phyloP scores from a whole-genome alignment of 2,888 invertebrate genomes.

The Dascillus cervinus region DNA sequence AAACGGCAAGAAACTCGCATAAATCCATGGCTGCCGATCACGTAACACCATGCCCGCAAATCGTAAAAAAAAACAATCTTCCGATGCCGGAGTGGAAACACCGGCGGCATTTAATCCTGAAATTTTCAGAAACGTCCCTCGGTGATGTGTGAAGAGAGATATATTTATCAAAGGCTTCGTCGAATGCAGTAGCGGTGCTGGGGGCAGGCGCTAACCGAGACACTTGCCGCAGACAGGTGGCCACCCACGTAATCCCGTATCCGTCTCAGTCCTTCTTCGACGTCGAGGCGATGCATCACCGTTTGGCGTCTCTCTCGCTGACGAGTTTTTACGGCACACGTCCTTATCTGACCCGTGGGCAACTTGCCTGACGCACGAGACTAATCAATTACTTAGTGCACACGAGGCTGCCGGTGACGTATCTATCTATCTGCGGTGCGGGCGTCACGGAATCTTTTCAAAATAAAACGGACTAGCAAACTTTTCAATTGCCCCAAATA shows the following conservation, averaged over 20 bases:
- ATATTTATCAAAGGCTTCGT: constrained; percentile 32
- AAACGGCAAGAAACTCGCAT: constrained; percentile 14
- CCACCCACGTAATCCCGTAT: constrained; percentile 33
- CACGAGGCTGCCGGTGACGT: constrained; percentile 19
- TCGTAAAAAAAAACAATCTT: constrained; percentile 12
- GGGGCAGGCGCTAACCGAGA: constrained; percentile 39
- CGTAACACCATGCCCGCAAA: constrained; percentile 10
- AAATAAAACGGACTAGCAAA: too few species aligned
- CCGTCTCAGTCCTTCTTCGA: constrained; percentile 13
- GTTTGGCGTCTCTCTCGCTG: constrained; percentile 13
- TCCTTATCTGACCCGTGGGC: constrained; percentile 26
- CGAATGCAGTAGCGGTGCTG: constrained; percentile 14
- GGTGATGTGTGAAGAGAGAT: constrained; percentile 25
- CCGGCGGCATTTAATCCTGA: too few species aligned
- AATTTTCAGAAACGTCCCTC: too few species aligned
- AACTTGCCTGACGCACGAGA: constrained; percentile 26
- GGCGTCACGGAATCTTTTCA: too few species aligned
- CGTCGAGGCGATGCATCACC: constrained; percentile 8
- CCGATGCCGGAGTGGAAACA: too few species aligned
- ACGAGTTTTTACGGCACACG: constrained; percentile 14
- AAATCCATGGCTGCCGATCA: constrained; percentile 16
- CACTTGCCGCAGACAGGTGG: constrained; percentile 42
- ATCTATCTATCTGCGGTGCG: constrained; percentile 6
- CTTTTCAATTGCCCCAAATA: too few species aligned
- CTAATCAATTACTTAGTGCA: constrained; percentile 31